Percentiles rank a stretch among this genome's conserved stretches.
phyloP scores from a whole-genome alignment of 2,888 invertebrate species.

The Caradrina clavipalpis region DNA sequence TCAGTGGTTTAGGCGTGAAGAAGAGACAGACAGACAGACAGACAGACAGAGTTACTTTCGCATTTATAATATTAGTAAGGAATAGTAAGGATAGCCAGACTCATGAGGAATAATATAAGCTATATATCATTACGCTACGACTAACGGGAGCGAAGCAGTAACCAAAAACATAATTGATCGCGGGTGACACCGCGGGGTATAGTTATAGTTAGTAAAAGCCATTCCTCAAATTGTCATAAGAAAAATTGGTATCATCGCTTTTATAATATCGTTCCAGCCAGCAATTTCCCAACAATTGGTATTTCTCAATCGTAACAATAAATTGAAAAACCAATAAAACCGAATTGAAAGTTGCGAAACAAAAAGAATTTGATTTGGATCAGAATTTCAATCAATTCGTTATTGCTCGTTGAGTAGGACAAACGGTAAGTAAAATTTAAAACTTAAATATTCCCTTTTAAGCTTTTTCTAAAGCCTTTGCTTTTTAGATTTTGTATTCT shows the following conservation, averaged over 20 bases:
- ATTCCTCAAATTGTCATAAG: conserved; percentile 10
- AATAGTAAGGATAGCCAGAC: too few relatives aligned
- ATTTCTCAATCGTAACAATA: conserved; percentile 77
- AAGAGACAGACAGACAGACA: too few relatives aligned
- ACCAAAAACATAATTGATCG: too few relatives aligned
- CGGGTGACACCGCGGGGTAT: too few relatives aligned
- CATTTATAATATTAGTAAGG: too few relatives aligned
- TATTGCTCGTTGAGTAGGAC: conserved; percentile 62
- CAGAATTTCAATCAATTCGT: conserved; percentile 76
- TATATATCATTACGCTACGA: too few relatives aligned
- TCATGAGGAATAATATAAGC: too few relatives aligned
- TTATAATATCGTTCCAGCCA: conserved; percentile 38
- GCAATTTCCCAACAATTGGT: conserved; percentile 64
- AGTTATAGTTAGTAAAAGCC: conserved; percentile 19
- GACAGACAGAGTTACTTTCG: too few relatives aligned
- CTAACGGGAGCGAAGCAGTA: too few relatives aligned
- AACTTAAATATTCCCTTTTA: conserved; percentile 47
- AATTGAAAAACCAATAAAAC: conserved; percentile 79
- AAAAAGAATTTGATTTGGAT: conserved; percentile 79
- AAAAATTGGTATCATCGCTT: conserved; percentile 30
- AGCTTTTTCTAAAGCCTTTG: conserved; percentile 32
- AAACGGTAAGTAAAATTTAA: conserved; percentile 70
- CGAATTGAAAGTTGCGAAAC: conserved; percentile 83
- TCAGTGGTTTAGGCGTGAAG: too few relatives aligned
- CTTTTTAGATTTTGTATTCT: conserved; percentile 1